Evolutionary conservation across 2,888 invertebrate species (phyloP).

Genomic region (Neoitamus cyanurus): DNA sequence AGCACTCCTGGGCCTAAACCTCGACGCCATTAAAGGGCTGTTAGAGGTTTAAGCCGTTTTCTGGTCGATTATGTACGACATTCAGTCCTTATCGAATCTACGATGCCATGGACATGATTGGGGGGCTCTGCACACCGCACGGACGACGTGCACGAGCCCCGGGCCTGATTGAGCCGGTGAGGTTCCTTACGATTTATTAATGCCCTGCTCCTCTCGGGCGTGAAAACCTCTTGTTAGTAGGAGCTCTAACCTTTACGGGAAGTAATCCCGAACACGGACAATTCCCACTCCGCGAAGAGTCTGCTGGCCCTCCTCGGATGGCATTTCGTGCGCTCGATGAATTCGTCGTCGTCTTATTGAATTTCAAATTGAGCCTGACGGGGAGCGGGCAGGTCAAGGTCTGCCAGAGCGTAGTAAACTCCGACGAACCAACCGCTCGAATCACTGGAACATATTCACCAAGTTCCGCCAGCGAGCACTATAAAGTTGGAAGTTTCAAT

Average conservation of each 20-base stretch:
- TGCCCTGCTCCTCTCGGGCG: not conserved
- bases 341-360: not conserved
- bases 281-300: not conserved
- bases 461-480: not conserved
- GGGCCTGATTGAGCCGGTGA: constrained; percentile 1
- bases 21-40: constrained; percentile 28
- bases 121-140: not conserved
- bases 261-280: not conserved
- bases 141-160: not conserved
- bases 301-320: not conserved
- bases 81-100: constrained; percentile 9
- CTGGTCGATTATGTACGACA: constrained; percentile 34
- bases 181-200: constrained; percentile 10
- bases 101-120: not conserved
- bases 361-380: not conserved
- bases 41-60: constrained; percentile 30
- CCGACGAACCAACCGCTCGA: not conserved
- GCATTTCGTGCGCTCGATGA: not conserved
- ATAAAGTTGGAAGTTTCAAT: constrained; percentile 22
- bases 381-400: constrained; percentile 9
- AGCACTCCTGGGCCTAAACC: constrained; percentile 28
- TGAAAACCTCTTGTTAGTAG: not conserved
- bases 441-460: constrained; percentile 10
- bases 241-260: not conserved
- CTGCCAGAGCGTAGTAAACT: not conserved